Evolutionary conservation across 2,888 invertebrate species (phyloP), one percentile per base, ranked within the genome.

Genomic region (Antheraea assamensis): DNA sequence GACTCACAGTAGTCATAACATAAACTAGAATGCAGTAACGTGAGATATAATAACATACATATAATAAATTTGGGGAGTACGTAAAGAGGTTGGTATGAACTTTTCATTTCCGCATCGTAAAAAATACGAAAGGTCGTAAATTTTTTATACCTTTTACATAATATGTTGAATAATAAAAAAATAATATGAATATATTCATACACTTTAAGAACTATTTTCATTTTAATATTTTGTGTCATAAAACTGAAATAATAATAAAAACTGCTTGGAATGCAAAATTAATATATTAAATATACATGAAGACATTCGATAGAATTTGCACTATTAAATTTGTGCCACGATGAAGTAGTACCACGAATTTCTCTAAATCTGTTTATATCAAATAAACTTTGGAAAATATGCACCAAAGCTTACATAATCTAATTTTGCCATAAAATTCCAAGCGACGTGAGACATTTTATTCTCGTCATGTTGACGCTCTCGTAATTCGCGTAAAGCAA

Each of bases 381-480:
- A 68, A n/a, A 35, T 68, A 68, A 68, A 35, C 68, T 35, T 68
- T 68, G 19, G 68, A 68, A 68, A 68, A 7, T 68, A 68, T 68
- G 66, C 21, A 68, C 68, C n/a, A n/a, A 35, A 35, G 68, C 35
- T 68, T 68, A 68, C n/a, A 68, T 21, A 35, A 68, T 68, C 19
- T 68, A 68, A 68, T 68, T 68, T 35, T 35, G 35, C 35, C 19
- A 68, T 68, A n/a, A 35, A 68, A n/a, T 68, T 68, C 68, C 68
- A 68, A 35, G 7, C 35, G n/a, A 35, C 35, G 68, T 68, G n/a
- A 31, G 68, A 68, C 35, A 68, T 68, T 68, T 68, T 64, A 35
- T 21, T 35, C 68, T n/a, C 68, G 17, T 68, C 35, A 35, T 68
- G 68, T 35, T 68, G 68, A 68, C 68, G 68, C n/a, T 68, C 10